Base-by-base conservation (phyloP, 2,888 invertebrate genomes). In the Zaprionus lineosus region DNA sequence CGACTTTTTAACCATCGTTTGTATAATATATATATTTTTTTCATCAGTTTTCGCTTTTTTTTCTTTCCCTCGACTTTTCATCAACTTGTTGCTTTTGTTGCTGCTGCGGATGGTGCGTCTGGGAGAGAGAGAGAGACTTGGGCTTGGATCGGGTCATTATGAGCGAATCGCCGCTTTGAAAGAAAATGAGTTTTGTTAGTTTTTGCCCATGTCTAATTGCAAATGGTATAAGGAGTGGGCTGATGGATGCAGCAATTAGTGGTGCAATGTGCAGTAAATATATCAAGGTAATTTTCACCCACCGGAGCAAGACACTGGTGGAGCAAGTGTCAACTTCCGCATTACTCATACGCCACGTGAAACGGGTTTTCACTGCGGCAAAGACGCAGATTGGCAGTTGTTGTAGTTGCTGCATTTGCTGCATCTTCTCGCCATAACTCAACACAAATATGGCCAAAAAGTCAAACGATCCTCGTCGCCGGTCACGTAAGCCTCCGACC, bases 261-360 rank as follows among this genome's bases (percentile, higher is more conserved):
- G 12, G 15, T 51, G 70, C 60, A 53, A 60, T 61, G 59, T 53
- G 68, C 77, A 68, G 76, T 74, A 79, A 74, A 74, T 74, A 73
- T 81, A 74, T 68, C 71, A 71, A 46, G 59, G 61, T 59, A 64
- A 69, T 64, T 74, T 84, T 74, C 84, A 84, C 82, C 77, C 79
- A 70, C 78, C 74, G 43, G 21, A 11, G 31, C 33, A 8, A 26
- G 15, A 11, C 41, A 14, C 73, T 51, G 59, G 71, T 58, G 55
- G 62, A 44, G 73, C 79, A 81, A 79, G 81, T 84, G 79, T 71
- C 77, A 82, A 84, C 84, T 84, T 84, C 81, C 81, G 81, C 81
- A 71, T 81, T 84, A 84, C 81, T 71, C 82, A 84, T 73, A 55
- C 77, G 84, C 68, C 71, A 61, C 37, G 57, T 56, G 24, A 40